A percentile compares a stretch with the other conserved stretches of the same genome.
Evolutionary conservation across 2,113 vertebrate species (phyloP).

Genomic region (Laticauda laticaudata): DNA sequence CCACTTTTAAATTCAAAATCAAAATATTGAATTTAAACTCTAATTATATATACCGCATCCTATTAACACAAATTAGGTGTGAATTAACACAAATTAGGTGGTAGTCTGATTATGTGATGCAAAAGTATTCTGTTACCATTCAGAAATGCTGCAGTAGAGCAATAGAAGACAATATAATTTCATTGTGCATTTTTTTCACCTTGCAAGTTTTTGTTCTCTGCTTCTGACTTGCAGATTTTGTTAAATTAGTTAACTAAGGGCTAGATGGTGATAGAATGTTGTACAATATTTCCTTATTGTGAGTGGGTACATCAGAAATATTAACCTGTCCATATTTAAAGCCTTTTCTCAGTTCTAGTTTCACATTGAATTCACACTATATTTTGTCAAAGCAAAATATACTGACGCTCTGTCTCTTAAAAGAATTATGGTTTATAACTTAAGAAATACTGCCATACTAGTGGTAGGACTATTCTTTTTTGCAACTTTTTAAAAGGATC

Average conservation of each 20-base stretch:
- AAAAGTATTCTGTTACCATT: not conserved
- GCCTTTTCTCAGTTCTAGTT: not conserved
- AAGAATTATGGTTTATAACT: not conserved
- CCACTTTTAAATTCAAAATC: not conserved
- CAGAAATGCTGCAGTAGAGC: not conserved
- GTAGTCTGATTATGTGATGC: not conserved
- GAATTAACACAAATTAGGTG: not conserved
- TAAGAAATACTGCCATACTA: not conserved
- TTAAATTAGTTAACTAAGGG: not conserved
- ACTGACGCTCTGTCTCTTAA: not conserved
- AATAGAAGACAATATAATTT: not conserved
- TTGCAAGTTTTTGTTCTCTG: slow-evolving; percentile 3
- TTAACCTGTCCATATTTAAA: slow-evolving; percentile 18
- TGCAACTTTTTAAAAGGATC: not conserved
- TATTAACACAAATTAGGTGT: not conserved
- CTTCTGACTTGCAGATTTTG: slow-evolving; percentile 19
- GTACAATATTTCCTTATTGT: accelerated
- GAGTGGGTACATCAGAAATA: not conserved
- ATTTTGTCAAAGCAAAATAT: slow-evolving; percentile 1
- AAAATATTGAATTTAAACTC: not conserved
- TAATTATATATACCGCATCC: not conserved
- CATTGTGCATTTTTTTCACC: not conserved
- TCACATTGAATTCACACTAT: not conserved
- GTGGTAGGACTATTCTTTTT: slow-evolving; percentile 9
- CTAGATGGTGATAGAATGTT: not conserved